Conservation (phyloP, 30 jellyfish, hydroid and myxozoan species). For the Sanderia malayensis region DNA sequence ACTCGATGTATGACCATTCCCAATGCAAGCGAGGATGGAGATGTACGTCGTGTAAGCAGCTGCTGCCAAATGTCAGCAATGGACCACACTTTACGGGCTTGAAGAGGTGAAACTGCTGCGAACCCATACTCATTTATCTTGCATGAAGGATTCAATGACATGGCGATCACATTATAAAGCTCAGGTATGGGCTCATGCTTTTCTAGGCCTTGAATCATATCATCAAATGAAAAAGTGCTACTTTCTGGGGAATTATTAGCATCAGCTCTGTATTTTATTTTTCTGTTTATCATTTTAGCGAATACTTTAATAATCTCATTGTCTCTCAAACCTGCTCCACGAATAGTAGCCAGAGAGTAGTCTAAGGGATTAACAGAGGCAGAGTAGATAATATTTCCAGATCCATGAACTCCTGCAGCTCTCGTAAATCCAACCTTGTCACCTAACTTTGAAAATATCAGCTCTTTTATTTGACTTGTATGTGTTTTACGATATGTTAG, state of each 20-base stretch:
- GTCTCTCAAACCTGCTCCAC: slow-evolving; percentile 20
- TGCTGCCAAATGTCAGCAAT: slow-evolving; percentile 24
- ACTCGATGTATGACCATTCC: slow-evolving; percentile 24
- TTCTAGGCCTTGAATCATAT: slow-evolving; percentile 9
- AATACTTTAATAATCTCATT: slow-evolving; percentile 10
- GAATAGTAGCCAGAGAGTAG: slow-evolving; percentile 18
- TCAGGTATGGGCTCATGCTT: slow-evolving; percentile 14
- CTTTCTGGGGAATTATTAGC: slow-evolving; percentile 9
- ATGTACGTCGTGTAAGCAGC: slow-evolving; percentile 9
- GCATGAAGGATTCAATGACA: slow-evolving; percentile 17
- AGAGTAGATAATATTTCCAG: slow-evolving; percentile 12
- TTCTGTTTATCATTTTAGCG: slow-evolving; percentile 7
- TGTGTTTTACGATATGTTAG: slow-evolving; percentile 10
- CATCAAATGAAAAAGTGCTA: slow-evolving; percentile 7
- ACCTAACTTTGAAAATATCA: slow-evolving; percentile 8
- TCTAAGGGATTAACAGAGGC: slow-evolving; percentile 14
- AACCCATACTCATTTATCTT: slow-evolving; percentile 7
- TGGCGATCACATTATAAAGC: slow-evolving; percentile 3
- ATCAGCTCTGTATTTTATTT: slow-evolving; percentile 4
- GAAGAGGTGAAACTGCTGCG: slow-evolving; percentile 20
- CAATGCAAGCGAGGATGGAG: slow-evolving; percentile 8
- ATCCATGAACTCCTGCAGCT: slow-evolving; percentile 8
- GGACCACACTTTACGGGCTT: slow-evolving; percentile 13
- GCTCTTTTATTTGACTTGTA: slow-evolving; percentile 9
- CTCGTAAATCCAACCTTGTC: slow-evolving; percentile 18